phyloP scores from a whole-genome alignment of 2,797 vertebrate species.

The Paedocypris micromegethes region DNA sequence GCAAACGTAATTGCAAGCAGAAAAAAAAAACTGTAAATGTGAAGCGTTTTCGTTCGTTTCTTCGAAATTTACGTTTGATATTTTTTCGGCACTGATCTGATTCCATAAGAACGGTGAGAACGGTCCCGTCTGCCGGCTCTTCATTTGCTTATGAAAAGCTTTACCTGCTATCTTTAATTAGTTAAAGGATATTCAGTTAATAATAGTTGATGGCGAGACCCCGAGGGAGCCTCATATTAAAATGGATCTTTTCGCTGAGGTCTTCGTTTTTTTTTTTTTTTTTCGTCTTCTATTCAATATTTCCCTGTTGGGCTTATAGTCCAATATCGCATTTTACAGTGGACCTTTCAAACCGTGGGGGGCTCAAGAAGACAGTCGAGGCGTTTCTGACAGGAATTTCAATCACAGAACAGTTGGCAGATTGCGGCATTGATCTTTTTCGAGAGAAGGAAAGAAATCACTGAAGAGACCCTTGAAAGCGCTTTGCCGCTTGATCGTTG shows the following conservation, averaged over 20 bases:
- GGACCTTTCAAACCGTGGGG: conserved; percentile 20
- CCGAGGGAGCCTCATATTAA: conserved; percentile 24
- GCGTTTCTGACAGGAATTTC: conserved; percentile 33
- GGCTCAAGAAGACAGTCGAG: conserved; percentile 14
- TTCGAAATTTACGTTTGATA: too few species aligned
- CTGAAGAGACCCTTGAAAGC: conserved; percentile 11
- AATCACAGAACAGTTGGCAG: conserved; percentile 21
- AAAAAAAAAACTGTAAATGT: too few species aligned
- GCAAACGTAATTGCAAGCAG: too few species aligned
- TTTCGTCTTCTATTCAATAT: conserved; percentile 14
- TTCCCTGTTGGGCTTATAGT: conserved; percentile 27
- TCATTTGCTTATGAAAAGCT: conserved; percentile 23
- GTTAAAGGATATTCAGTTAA: conserved; percentile 29
- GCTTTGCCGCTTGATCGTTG: neutral
- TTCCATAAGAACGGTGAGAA: neutral
- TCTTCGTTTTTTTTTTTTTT: conserved; percentile 14
- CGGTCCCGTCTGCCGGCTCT: conserved; percentile 16
- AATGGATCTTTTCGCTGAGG: conserved; percentile 15
- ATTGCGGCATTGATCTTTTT: conserved; percentile 29
- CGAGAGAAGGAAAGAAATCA: conserved; percentile 1
- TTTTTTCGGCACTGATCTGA: too few species aligned
- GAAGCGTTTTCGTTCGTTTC: too few species aligned
- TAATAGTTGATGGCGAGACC: conserved; percentile 34
- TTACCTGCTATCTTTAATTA: conserved; percentile 34
- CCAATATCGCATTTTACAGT: conserved; percentile 34